A percentile compares a stretch with the other conserved stretches of the same genome.
phyloP scores from a whole-genome alignment of 2,113 vertebrate genomes.

The Polypterus bichir region DNA sequence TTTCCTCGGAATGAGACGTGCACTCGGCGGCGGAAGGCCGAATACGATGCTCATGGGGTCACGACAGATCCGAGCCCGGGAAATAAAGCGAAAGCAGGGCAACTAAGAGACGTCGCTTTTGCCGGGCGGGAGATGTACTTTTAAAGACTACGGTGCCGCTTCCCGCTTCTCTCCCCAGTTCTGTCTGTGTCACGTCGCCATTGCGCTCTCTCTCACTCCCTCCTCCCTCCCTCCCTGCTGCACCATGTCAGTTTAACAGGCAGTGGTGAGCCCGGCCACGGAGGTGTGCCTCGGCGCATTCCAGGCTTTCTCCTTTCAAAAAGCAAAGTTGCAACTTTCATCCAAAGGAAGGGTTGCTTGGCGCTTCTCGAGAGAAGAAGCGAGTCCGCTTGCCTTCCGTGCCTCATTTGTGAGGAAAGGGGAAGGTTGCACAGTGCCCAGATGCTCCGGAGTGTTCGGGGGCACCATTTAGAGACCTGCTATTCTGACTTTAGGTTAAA shows the following conservation, averaged over 20 bases:
- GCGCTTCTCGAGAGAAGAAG: too few species aligned
- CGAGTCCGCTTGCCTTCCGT: too few species aligned
- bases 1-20: neutral
- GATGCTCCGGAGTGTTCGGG: too few species aligned
- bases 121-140: too few species aligned
- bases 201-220: slow-evolving; percentile 40
- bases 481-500: too few species aligned
- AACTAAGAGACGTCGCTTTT: too few species aligned
- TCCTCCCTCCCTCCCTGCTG: slow-evolving; percentile 29
- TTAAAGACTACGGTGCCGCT: slow-evolving; percentile 18
- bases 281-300: slow-evolving; percentile 15
- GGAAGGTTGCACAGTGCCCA: too few species aligned
- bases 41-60: neutral
- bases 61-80: too few species aligned
- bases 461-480: too few species aligned
- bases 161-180: slow-evolving; percentile 51
- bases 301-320: slow-evolving; percentile 7
- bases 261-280: slow-evolving; percentile 10
- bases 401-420: too few species aligned
- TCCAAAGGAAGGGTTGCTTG: too few species aligned
- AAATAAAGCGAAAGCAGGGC: too few species aligned
- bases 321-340: neutral
- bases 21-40: neutral
- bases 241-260: slow-evolving; percentile 47
- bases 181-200: slow-evolving; percentile 75